phyloP scores from a whole-genome alignment of 2,888 invertebrate genomes.

The Leptinotarsa rubiginosa region DNA sequence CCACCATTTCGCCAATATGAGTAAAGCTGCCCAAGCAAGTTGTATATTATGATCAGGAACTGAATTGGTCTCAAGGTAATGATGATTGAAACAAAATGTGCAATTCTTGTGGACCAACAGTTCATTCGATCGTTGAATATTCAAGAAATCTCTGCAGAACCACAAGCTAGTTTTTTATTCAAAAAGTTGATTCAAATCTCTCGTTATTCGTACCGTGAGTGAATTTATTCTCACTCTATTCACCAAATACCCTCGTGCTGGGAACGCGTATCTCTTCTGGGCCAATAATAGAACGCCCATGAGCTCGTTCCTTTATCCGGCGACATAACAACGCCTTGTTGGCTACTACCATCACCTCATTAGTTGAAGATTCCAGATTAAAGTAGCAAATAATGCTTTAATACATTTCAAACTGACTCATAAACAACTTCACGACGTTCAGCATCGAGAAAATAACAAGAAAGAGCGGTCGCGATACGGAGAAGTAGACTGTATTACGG shows the following conservation, averaged over 20 bases:
- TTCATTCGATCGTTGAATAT: too few species aligned
- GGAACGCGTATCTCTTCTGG: not conserved
- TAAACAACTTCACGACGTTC: constrained; percentile 40
- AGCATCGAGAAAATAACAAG: constrained; percentile 34
- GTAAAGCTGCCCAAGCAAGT: too few species aligned
- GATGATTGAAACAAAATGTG: too few species aligned
- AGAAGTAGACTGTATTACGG: constrained; percentile 24
- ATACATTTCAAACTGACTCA: constrained; percentile 41
- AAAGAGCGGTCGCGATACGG: constrained; percentile 24
- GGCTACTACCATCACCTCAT: constrained; percentile 45
- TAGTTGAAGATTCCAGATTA: constrained; percentile 47
- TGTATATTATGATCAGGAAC: too few species aligned
- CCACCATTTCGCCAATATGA: too few species aligned
- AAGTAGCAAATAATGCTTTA: constrained; percentile 46
- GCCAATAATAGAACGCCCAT: constrained; percentile 25
- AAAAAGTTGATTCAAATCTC: not conserved
- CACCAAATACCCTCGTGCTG: constrained; percentile 15
- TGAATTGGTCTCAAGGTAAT: too few species aligned
- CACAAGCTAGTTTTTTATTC: not conserved
- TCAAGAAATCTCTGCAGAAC: too few species aligned
- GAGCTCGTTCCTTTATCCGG: constrained; percentile 15
- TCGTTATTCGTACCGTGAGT: not conserved
- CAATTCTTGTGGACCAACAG: too few species aligned
- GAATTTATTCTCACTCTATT: not conserved
- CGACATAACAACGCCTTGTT: constrained; percentile 43